Percentiles rank a stretch among this genome's conserved stretches.
phyloP scores from a whole-genome alignment of 2,113 vertebrate genomes.

The Zosterops hypoxanthus region DNA sequence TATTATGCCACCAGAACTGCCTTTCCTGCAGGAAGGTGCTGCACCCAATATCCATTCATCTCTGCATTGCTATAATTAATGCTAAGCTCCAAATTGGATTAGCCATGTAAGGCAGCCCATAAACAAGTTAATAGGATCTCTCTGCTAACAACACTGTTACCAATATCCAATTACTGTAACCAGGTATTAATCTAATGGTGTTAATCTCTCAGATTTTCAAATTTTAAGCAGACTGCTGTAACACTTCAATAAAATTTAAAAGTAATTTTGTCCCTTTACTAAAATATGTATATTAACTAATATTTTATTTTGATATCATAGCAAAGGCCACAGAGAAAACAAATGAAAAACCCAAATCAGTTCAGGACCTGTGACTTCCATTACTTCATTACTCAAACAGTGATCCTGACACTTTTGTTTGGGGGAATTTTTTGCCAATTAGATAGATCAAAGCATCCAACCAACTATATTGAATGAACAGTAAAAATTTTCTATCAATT shows the following conservation, averaged over 20 bases:
- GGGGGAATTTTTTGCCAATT: neutral
- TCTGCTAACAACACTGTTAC: constrained; percentile 47
- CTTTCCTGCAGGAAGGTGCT: constrained; percentile 26
- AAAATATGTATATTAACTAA: neutral
- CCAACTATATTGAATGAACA: neutral
- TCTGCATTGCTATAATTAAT: constrained; percentile 15
- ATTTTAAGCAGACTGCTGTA: constrained; percentile 12
- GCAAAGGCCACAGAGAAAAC: neutral
- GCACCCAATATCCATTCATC: constrained; percentile 46
- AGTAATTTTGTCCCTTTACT: neutral
- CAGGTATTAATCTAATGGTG: constrained; percentile 68
- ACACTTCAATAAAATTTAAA: constrained; percentile 46
- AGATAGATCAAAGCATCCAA: neutral
- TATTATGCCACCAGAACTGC: neutral
- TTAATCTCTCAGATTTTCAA: constrained; percentile 57
- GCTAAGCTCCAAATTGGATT: constrained; percentile 69
- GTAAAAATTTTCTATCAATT: neutral
- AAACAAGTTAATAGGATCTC: constrained; percentile 69
- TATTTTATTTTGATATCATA: constrained; percentile 19
- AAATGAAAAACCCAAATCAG: neutral
- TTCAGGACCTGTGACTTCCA: neutral
- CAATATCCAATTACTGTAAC: constrained; percentile 69
- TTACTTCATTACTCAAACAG: neutral
- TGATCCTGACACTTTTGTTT: neutral
- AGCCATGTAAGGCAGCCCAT: constrained; percentile 50